These are phyloP conservation scores for Albula glossodonta DNA, from an alignment of 2,113 vertebrate species.

Conservation along the genomic window DNA sequence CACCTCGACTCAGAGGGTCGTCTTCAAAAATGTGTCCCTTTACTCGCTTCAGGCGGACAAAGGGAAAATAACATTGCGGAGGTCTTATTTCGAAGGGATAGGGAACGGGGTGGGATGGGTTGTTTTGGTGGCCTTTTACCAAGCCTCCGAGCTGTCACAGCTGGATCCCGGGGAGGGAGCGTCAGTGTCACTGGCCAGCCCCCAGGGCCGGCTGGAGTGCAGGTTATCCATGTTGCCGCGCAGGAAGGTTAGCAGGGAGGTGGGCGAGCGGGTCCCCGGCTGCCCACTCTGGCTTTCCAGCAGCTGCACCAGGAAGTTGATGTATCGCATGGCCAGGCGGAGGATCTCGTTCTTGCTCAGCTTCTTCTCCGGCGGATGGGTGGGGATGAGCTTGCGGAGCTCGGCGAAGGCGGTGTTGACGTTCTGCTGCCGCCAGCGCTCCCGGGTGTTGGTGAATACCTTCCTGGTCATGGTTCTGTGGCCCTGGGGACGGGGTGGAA, in stretches of 20 bases:
- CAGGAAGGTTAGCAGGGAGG: constrained; percentile 69
- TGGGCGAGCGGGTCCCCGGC: constrained; percentile 61
- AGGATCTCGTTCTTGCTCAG: constrained; percentile 98
- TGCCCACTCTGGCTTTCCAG: constrained; percentile 81
- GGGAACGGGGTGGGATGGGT: no score
- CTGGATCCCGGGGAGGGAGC: constrained; percentile 75
- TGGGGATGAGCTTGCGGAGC: constrained; percentile 94
- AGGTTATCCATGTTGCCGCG: constrained; percentile 72
- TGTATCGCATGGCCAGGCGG: constrained; percentile 95
- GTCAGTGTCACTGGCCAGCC: constrained; percentile 69
- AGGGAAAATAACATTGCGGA: not conserved
- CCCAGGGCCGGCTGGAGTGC: constrained; percentile 67
- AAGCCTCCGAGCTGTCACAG: constrained; percentile 70
- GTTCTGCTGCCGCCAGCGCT: constrained; percentile 96
- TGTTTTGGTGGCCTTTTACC: constrained; percentile 51
- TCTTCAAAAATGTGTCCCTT: not conserved
- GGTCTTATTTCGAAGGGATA: not conserved
- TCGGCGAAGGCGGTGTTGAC: constrained; percentile 94
- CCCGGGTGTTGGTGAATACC: constrained; percentile 90
- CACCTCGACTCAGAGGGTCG: not conserved
- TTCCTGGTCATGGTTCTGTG: constrained; percentile 84
- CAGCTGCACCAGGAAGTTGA: constrained; percentile 92
- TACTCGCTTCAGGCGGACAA: not conserved
- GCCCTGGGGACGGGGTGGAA: not conserved
- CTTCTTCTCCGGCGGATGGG: constrained; percentile 96